phyloP scores from a whole-genome alignment of 2,113 vertebrate species.

The Thunnus maccoyii region DNA sequence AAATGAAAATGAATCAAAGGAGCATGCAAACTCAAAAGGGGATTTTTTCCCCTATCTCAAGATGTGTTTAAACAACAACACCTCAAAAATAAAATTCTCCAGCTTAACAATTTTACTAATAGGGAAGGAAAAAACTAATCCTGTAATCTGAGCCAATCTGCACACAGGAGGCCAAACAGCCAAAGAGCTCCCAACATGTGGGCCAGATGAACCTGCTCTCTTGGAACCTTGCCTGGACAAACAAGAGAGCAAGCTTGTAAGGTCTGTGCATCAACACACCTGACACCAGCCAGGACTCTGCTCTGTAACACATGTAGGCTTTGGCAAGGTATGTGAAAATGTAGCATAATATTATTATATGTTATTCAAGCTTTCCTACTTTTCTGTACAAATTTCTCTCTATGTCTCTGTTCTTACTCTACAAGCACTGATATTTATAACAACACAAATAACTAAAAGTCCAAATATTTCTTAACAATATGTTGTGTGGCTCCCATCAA shows the following conservation, averaged over 20 bases:
- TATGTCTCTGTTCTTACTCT: background rate
- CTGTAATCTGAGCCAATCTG: slow-evolving; percentile 34
- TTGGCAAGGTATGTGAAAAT: slow-evolving; percentile 40
- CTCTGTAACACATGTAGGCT: slow-evolving; percentile 53
- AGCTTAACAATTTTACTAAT: slow-evolving; percentile 18
- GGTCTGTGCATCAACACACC: slow-evolving; percentile 70
- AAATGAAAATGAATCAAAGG: slow-evolving; percentile 53
- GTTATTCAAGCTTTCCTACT: slow-evolving; percentile 19
- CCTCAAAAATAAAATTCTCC: slow-evolving; percentile 6
- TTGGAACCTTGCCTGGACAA: slow-evolving; percentile 79
- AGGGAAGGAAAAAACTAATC: slow-evolving; percentile 23
- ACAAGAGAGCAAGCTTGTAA: slow-evolving; percentile 68
- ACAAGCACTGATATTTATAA: slow-evolving; percentile 14
- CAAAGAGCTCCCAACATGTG: slow-evolving; percentile 73
- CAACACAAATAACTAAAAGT: slow-evolving; percentile 13
- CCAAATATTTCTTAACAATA: background rate
- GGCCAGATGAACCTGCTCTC: slow-evolving; percentile 71
- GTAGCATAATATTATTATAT: slow-evolving; percentile 14
- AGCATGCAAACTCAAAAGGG: slow-evolving; percentile 19
- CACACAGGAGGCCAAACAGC: slow-evolving; percentile 56
- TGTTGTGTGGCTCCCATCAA: background rate
- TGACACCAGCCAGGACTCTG: slow-evolving; percentile 61
- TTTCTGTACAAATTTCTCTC: background rate
- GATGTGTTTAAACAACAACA: slow-evolving; percentile 27
- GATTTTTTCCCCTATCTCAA: slow-evolving; percentile 24